Evolutionary conservation across 1,140 invertebrate species (phyloP).

Genomic region (Danaus plexippus): DNA sequence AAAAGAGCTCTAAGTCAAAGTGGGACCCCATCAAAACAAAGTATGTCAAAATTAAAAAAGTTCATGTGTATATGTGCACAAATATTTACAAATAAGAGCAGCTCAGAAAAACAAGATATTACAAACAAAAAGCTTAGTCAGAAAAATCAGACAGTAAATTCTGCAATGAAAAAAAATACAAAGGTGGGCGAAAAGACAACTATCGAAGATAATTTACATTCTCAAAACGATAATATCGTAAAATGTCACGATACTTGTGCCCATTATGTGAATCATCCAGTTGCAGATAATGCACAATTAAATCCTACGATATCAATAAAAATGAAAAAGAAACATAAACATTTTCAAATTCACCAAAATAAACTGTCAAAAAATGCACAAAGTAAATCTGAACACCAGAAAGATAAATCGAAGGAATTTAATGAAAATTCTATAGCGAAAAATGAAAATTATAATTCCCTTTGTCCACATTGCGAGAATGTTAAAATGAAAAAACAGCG

Average conservation of each 20-base stretch:
- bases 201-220: no score
- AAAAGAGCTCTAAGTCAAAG: slow-evolving; percentile 8
- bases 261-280: neutral
- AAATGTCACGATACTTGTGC: slow-evolving; percentile 4
- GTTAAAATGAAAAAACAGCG: slow-evolving; percentile 1
- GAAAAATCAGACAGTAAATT: no score
- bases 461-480: slow-evolving; percentile 9
- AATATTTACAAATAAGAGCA: slow-evolving; percentile 4
- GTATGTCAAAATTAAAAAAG: slow-evolving; percentile 6
- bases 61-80: slow-evolving; percentile 13
- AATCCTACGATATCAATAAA: slow-evolving; percentile 2
- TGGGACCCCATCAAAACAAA: slow-evolving; percentile 1
- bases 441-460: neutral
- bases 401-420: neutral
- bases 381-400: neutral
- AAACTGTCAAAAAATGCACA: neutral
- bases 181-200: no score
- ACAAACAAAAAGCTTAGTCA: no score
- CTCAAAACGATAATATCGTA: neutral
- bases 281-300: neutral
- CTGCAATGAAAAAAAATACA: no score
- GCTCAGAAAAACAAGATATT: no score
- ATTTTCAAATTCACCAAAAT: neutral
- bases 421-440: neutral
- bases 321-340: neutral